phyloP scores from a whole-genome alignment of 2,113 vertebrate genomes.

The Cyrtonyx montezumae region DNA sequence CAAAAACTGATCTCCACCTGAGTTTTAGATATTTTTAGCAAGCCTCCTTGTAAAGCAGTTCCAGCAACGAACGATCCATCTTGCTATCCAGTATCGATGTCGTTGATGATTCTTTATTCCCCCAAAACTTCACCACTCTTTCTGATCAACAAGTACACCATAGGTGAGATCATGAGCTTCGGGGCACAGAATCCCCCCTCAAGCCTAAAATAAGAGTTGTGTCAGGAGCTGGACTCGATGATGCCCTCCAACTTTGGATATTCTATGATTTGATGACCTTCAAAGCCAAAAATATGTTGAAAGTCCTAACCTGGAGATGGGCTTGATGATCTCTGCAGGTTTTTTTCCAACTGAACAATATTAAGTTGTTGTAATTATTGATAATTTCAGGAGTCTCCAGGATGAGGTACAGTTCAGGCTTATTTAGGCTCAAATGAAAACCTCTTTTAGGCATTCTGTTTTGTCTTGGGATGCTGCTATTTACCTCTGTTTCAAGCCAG shows the following conservation, averaged over 20 bases:
- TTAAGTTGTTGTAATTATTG: neutral
- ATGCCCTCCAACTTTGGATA: neutral
- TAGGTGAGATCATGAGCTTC: neutral
- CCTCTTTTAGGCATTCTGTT: neutral
- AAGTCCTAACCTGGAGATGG: too few species aligned
- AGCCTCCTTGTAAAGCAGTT: neutral
- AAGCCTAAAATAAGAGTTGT: neutral
- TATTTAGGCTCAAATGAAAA: neutral
- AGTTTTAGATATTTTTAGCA: neutral
- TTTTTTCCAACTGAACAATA: neutral
- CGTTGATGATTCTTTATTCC: neutral
- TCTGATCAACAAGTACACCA: neutral
- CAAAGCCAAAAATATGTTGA: too few species aligned
- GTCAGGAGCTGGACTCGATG: neutral
- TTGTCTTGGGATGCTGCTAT: neutral
- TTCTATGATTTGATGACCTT: too few species aligned
- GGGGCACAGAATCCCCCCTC: neutral
- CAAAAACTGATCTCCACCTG: accelerated
- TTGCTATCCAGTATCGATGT: neutral
- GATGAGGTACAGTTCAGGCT: neutral
- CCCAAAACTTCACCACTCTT: neutral
- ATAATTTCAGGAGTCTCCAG: neutral
- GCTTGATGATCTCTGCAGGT: neutral
- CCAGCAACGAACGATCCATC: neutral
- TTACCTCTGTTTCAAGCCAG: neutral